These are phyloP conservation scores for Drosophila bocki DNA, from an alignment of 1,140 invertebrate genomes.

Conservation along the genomic window DNA sequence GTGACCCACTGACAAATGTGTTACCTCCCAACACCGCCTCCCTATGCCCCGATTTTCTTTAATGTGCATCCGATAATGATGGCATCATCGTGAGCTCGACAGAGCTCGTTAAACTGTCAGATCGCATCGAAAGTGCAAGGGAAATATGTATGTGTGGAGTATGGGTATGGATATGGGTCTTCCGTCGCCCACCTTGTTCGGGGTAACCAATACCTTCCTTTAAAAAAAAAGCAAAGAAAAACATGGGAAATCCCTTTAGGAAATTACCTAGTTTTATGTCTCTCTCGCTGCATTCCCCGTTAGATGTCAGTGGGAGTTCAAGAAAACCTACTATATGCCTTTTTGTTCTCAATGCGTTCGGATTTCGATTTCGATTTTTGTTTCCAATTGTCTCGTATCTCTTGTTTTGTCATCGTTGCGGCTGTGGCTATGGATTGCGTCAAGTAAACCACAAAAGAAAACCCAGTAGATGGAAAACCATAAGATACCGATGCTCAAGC, in stretches of 20 bases:
- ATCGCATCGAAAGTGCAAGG: constrained; percentile 66
- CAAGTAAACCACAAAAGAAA: constrained; percentile 60
- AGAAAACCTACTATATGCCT: background rate
- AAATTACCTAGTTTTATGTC: constrained; percentile 34
- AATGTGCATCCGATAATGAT: constrained; percentile 51
- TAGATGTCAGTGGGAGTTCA: constrained; percentile 42
- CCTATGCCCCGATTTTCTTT: constrained; percentile 20
- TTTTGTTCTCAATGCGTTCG: constrained; percentile 59
- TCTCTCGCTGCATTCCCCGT: constrained; percentile 10
- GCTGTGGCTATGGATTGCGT: constrained; percentile 67
- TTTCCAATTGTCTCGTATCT: constrained; percentile 14
- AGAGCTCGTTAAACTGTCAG: constrained; percentile 50
- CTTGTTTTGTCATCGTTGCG: constrained; percentile 69
- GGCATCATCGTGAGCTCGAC: constrained; percentile 54
- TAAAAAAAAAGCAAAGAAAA: background rate
- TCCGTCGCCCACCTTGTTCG: constrained; percentile 27
- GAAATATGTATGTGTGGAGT: constrained; percentile 26
- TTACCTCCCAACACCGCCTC: background rate
- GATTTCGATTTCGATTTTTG: constrained; percentile 37
- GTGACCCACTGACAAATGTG: constrained; percentile 42
- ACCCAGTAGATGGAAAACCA: constrained; percentile 20
- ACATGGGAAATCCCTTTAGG: constrained; percentile 23
- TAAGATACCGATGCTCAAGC: constrained; percentile 33
- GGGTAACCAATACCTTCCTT: constrained; percentile 32
- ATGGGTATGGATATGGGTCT: constrained; percentile 10